Base-by-base conservation (phyloP, 2,888 invertebrate species). In the Andrena minutula region DNA sequence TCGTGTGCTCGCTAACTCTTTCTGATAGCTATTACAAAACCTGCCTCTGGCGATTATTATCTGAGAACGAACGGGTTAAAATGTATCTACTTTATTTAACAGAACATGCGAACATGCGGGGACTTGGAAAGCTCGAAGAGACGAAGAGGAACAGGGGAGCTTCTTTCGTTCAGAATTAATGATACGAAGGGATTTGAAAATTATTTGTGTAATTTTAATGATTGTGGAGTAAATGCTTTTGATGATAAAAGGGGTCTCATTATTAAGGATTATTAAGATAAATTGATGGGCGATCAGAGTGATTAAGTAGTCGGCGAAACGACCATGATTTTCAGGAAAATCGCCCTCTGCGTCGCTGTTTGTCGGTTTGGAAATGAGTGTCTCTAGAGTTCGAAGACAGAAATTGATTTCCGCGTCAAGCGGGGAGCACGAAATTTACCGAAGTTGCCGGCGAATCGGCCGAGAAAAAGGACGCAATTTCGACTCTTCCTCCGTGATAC, bases 361-460 rank as follows among this genome's bases (percentile, higher is more conserved):
- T 23, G 32, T 7, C 65, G 49, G 28, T 73, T 77, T 35, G 65
- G 58, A 35, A 73, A 77, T 64, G 73, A 65, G 76, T 60, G 60
- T 60, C 32, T 26, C 58, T 41, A 4, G 28, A 41, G 30, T 16
- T 30, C 32, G 58, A 12, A 49, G 65, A 26, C 26, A 35, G 60
- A 77, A 74, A 77, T 74, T 76, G 76, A 76, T 72, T 76, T 76
- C 41, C 28, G 32, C 56, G 56, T 12, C 53, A 47, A 56, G 41
- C 7, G 32, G 53, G 16, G 12, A 26, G 28, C 63, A 35, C 28
- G 51, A 23, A 72, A 75, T 75, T 75, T 61, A 41, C 28, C 35
- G 61, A 35, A 61, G 47, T 23, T 26, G 32, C n/a, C 53, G 26
- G 23, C 23, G 26, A 23, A 12, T 63, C 20, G 30, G 2, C 5